These are phyloP conservation scores for Melanostoma scalare DNA, from an alignment of 2,888 invertebrate genomes.

Conservation along the genomic window DNA sequence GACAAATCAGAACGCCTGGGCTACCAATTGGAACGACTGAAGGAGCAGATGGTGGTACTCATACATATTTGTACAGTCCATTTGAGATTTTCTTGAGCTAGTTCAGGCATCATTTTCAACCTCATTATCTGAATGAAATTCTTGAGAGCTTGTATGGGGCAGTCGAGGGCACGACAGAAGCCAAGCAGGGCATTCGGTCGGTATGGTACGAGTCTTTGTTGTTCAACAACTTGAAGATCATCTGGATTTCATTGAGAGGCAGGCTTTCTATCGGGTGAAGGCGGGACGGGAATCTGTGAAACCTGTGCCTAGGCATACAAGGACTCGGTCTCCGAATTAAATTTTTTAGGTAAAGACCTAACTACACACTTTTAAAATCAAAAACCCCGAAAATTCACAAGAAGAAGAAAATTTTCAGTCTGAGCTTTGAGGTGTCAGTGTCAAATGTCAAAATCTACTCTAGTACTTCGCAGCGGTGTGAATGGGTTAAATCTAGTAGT, in stretches of 20 bases:
- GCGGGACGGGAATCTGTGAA: conserved; percentile 84
- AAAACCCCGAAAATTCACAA: too few relatives aligned
- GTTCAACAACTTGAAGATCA: conserved; percentile 94
- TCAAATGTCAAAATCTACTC: too few relatives aligned
- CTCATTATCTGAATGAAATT: conserved; percentile 91
- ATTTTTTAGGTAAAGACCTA: too few relatives aligned
- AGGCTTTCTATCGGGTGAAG: conserved; percentile 92
- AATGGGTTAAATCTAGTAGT: too few relatives aligned
- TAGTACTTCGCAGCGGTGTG: too few relatives aligned
- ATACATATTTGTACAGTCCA: conserved; percentile 96
- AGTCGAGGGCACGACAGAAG: conserved; percentile 92
- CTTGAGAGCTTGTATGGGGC: conserved; percentile 92
- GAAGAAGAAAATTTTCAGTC: too few relatives aligned
- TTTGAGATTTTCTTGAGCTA: conserved; percentile 85
- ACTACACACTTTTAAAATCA: too few relatives aligned
- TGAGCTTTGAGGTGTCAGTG: too few relatives aligned
- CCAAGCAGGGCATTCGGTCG: conserved; percentile 94
- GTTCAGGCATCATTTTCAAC: conserved; percentile 85
- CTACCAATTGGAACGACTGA: conserved; percentile 95
- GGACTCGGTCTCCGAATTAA: too few relatives aligned
- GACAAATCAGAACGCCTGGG: conserved; percentile 92
- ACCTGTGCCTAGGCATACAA: conserved; percentile 87
- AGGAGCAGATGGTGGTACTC: conserved; percentile 93
- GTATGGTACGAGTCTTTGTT: conserved; percentile 95
- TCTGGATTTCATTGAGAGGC: conserved; percentile 89